These are phyloP conservation scores for Zaprionus nigranus DNA, from an alignment of 1,140 invertebrate genomes.

Conservation along the genomic window DNA sequence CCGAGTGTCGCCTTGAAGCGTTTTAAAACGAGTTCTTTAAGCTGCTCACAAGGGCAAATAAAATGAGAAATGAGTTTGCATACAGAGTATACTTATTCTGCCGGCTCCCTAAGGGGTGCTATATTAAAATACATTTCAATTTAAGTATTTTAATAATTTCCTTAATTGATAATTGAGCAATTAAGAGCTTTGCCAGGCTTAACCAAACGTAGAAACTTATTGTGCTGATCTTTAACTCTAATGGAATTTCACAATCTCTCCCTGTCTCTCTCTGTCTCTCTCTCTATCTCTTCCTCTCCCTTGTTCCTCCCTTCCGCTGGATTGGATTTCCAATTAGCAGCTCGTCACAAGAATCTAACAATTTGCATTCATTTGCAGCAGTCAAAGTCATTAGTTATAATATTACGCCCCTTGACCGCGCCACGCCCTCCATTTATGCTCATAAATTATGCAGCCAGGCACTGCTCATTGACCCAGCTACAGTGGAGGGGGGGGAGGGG, in stretches of 20 bases:
- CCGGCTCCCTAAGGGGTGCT: neutral
- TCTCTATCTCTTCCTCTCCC: neutral
- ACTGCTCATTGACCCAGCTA: constrained; percentile 52
- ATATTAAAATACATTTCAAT: neutral
- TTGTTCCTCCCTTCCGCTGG: neutral
- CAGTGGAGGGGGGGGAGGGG: neutral
- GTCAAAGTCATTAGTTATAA: constrained; percentile 56
- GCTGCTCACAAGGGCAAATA: neutral
- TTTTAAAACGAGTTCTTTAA: constrained; percentile 3
- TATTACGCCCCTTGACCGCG: constrained; percentile 30
- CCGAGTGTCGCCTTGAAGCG: neutral
- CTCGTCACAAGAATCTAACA: constrained; percentile 11
- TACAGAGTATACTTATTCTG: neutral
- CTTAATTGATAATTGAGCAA: neutral
- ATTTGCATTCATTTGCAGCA: constrained; percentile 37
- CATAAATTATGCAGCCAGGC: constrained; percentile 70
- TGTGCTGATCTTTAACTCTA: neutral
- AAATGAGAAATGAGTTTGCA: neutral
- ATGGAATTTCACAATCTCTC: neutral
- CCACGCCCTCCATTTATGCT: constrained; percentile 69
- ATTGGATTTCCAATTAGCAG: constrained; percentile 34
- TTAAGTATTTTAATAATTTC: neutral
- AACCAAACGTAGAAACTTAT: neutral
- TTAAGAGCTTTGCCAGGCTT: neutral
- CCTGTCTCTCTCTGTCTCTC: neutral